A percentile compares a stretch with the other conserved stretches of the same genome.
phyloP scores from a whole-genome alignment of 2,888 invertebrate species.

The Meta bourneti region DNA sequence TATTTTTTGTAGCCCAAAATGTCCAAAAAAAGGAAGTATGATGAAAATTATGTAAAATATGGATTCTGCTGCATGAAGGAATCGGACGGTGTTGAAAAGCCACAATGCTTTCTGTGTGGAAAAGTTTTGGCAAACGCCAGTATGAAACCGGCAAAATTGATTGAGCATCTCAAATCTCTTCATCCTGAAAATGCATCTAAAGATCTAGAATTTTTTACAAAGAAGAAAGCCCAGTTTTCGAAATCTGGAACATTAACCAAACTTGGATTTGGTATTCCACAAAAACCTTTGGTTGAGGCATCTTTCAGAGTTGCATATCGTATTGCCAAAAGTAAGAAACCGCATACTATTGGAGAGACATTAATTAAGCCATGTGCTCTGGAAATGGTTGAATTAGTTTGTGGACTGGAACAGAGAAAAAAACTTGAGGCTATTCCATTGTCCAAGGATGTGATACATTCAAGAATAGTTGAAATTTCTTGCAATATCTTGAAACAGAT shows the following conservation, averaged over 20 bases:
- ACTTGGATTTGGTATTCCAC: too few relatives aligned
- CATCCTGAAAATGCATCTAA: conserved; percentile 34
- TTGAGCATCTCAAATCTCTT: conserved; percentile 66
- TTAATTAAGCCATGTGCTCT: conserved; percentile 66
- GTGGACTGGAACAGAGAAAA: conserved; percentile 62
- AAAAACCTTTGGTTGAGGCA: too few relatives aligned
- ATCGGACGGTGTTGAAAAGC: conserved; percentile 66
- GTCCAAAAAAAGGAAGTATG: too few relatives aligned
- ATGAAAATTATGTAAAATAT: conserved; percentile 15
- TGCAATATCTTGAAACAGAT: conserved; percentile 68
- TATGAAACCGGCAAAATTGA: conserved; percentile 75
- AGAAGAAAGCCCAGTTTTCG: too few relatives aligned
- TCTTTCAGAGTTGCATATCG: conserved; percentile 58
- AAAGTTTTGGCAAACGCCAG: conserved; percentile 66
- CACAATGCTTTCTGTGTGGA: conserved; percentile 69
- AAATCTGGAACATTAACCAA: too few relatives aligned
- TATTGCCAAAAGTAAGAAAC: conserved; percentile 64
- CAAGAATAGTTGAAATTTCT: conserved; percentile 66
- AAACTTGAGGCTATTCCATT: conserved; percentile 67
- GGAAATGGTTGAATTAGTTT: conserved; percentile 56
- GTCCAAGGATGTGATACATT: conserved; percentile 62
- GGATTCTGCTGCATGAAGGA: conserved; percentile 70
- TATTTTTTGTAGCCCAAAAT: too few relatives aligned
- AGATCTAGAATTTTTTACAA: too few relatives aligned
- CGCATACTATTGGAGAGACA: conserved; percentile 67